These are phyloP conservation scores for Trichogramma pretiosum DNA, from an alignment of 1,140 invertebrate genomes.

Conservation along the genomic window DNA sequence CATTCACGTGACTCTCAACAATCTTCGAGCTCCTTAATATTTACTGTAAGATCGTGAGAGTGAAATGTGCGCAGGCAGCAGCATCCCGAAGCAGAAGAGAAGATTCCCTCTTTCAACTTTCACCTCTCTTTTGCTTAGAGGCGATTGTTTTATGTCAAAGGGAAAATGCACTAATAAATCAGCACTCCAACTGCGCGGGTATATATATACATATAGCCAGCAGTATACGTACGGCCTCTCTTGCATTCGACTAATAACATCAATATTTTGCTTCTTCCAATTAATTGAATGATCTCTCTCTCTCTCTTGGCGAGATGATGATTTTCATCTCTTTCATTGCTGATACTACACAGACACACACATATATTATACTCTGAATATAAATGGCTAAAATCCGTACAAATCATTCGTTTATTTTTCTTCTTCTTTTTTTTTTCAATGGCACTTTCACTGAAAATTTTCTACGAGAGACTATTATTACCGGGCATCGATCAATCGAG, in stretches of 20 bases:
- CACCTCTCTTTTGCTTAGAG: slow-evolving; percentile 22
- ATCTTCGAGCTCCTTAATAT: slow-evolving; percentile 24
- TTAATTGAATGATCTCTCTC: slow-evolving; percentile 1
- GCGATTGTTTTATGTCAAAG: slow-evolving; percentile 10
- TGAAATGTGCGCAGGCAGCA: too few relatives aligned
- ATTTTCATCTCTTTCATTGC: too few relatives aligned
- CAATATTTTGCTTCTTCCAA: slow-evolving; percentile 2
- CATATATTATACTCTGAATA: neutral
- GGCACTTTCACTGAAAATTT: slow-evolving; percentile 15
- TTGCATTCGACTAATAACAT: slow-evolving; percentile 8
- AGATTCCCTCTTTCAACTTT: too few relatives aligned
- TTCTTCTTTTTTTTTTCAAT: slow-evolving; percentile 3
- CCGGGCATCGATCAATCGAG: too few relatives aligned
- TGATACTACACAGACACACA: too few relatives aligned
- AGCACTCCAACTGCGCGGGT: too few relatives aligned
- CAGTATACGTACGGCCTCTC: too few relatives aligned
- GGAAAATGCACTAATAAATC: neutral
- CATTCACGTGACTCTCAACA: neutral
- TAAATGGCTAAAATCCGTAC: slow-evolving; percentile 2
- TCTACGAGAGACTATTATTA: neutral
- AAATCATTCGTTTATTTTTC: neutral
- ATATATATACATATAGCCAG: too few relatives aligned
- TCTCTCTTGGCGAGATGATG: too few relatives aligned
- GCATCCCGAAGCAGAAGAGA: too few relatives aligned
- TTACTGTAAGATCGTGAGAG: slow-evolving; percentile 27